Base-by-base conservation (phyloP, 2,113 vertebrate species). In the Apistogramma diplotaenia region DNA sequence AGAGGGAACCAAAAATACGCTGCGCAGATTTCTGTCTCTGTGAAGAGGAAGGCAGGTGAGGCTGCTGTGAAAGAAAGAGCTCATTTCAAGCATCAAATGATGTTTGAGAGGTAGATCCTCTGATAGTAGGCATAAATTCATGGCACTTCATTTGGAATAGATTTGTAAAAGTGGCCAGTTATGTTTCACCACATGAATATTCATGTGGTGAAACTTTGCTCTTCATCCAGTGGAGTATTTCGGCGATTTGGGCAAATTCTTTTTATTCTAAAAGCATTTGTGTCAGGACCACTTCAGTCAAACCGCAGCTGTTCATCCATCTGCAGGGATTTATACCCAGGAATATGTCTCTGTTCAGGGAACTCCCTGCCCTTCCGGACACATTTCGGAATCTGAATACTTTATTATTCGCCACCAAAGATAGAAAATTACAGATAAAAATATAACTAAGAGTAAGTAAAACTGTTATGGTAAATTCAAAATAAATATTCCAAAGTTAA, bases 131-230 rank as follows among this genome's bases (percentile, higher is more conserved):
- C n/a, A 25, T 11, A 33, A 61, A 74, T 73, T 51, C 46, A 29
- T 70, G 35, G 59, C 27, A 53, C 58, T 83, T 59, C 40, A 73
- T 46, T 77, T 60, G 35, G 40, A 78, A 70, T 13, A 35, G 46
- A 70, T 65, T 79, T 74, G 16, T 54, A 53, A n/a, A 85, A 62
- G 40, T 53, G 37, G 58, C 61, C 59, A n/a, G 75, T 31, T 12
- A 58, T 59, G 43, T 73, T 60, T 81, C 57, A 53, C 2, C 55
- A 18, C 55, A 35, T 84, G 9, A 67, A 61, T 85, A 74, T 85
- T 83, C 49, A 87, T 74, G 16, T 15, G 58, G 74, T 33, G 54
- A 83, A 62, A 25, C 55, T 61, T 35, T 11, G 8, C 55, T 61
- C 35, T 60, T 54, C 19, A 37, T 46, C 31, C 55, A 29, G 37